Evolutionary conservation across 2,797 vertebrate species (phyloP).

Genomic region (Takifugu rubripes): DNA sequence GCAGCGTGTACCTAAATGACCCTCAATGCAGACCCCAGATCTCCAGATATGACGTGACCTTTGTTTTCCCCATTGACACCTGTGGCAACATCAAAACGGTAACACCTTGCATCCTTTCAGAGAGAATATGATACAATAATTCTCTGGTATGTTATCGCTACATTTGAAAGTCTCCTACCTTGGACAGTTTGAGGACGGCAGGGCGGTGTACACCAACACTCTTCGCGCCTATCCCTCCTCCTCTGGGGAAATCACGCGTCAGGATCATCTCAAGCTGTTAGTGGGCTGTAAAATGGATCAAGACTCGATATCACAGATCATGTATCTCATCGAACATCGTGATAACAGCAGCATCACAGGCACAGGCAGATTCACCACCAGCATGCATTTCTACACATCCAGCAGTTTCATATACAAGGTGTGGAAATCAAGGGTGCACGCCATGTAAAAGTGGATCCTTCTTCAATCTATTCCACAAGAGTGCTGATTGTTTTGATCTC

Average conservation of each 20-base stretch:
- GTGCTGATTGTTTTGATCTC: conserved; percentile 2
- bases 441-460: no score
- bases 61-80: conserved; percentile 31
- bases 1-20: no score
- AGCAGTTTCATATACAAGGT: conserved; percentile 67
- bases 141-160: neutral
- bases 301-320: no score
- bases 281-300: neutral
- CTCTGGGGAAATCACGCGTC: conserved; percentile 64
- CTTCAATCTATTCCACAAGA: neutral
- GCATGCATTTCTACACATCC: conserved; percentile 81
- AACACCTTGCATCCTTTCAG: no score
- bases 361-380: conserved; percentile 70
- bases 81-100: conserved; percentile 82
- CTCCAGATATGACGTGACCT: no score
- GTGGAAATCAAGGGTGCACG: no score
- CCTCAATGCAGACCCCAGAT: no score
- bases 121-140: no score
- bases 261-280: conserved; percentile 12
- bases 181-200: conserved; percentile 72
- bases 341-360: conserved; percentile 60
- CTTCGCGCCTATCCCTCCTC: conserved; percentile 55
- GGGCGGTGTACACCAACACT: conserved; percentile 76
- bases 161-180: neutral
- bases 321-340: neutral